Evolutionary conservation across 2,797 vertebrate species (phyloP).

Genomic region (Esox lucius): DNA sequence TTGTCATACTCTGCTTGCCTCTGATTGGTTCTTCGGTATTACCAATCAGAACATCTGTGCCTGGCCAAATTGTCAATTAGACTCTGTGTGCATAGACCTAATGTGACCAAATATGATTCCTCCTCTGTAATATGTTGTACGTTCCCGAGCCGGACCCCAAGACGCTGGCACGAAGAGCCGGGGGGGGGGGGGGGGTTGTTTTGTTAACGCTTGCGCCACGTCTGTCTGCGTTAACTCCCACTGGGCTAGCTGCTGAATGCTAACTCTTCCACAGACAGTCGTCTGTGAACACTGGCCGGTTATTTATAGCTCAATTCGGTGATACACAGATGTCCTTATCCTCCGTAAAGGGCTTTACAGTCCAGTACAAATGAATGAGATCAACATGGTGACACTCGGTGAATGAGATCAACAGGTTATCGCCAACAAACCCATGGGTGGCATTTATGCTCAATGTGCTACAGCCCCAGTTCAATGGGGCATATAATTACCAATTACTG

Average conservation of each 20-base stretch:
- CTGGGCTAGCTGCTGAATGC: background rate
- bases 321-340: background rate
- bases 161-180: background rate
- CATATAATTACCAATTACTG: too few species aligned
- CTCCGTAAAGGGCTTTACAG: background rate
- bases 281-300: background rate
- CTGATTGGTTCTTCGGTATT: background rate
- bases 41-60: background rate
- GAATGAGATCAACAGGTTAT: background rate
- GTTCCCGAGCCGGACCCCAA: background rate
- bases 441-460: background rate
- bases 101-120: too few species aligned
- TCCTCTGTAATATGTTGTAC: background rate
- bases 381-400: background rate
- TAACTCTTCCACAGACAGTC: background rate
- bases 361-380: background rate
- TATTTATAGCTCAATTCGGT: background rate
- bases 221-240: background rate
- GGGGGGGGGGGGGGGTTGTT: background rate
- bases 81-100: background rate
- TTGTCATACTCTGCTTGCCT: background rate
- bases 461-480: background rate
- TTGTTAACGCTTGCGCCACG: background rate
- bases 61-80: constrained; percentile 16
- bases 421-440: background rate